Evolutionary conservation across 2,113 vertebrate species (phyloP).

Genomic region (Plotosus lineatus): DNA sequence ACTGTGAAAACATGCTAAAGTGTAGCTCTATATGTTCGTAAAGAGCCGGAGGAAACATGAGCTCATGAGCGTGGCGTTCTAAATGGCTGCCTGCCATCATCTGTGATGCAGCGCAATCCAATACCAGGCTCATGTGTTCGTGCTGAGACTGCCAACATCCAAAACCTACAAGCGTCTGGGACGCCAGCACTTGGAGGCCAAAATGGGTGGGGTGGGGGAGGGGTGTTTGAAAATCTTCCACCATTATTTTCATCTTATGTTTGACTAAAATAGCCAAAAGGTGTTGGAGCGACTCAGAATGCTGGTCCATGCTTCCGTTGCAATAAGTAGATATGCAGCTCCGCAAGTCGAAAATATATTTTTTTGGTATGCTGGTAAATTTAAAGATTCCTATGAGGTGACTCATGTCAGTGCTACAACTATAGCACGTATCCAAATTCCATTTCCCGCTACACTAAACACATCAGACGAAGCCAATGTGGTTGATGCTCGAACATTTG

Average conservation of each 20-base stretch:
- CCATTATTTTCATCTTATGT: background rate
- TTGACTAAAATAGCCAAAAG: background rate
- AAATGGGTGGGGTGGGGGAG: background rate
- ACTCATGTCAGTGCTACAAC: background rate
- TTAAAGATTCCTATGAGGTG: background rate
- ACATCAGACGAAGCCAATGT: background rate
- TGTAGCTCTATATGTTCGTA: conserved; percentile 37
- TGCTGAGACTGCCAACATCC: conserved; percentile 5
- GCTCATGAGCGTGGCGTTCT: conserved; percentile 30
- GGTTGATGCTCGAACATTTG: background rate
- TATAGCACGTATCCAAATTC: background rate
- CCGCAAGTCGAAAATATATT: background rate
- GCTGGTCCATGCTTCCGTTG: background rate
- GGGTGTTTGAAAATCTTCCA: background rate
- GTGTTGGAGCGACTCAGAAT: background rate
- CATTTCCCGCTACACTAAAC: background rate
- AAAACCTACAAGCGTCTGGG: conserved; percentile 12
- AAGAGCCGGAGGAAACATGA: conserved; percentile 53
- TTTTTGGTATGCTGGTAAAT: background rate
- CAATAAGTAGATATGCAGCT: too few species aligned
- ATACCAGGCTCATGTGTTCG: conserved; percentile 39
- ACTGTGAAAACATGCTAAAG: conserved; percentile 43
- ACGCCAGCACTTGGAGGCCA: background rate
- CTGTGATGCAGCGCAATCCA: conserved; percentile 42
- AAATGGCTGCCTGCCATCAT: conserved; percentile 32